Conservation (phyloP, 2,797 vertebrate species). For the Vultur gryphus region DNA sequence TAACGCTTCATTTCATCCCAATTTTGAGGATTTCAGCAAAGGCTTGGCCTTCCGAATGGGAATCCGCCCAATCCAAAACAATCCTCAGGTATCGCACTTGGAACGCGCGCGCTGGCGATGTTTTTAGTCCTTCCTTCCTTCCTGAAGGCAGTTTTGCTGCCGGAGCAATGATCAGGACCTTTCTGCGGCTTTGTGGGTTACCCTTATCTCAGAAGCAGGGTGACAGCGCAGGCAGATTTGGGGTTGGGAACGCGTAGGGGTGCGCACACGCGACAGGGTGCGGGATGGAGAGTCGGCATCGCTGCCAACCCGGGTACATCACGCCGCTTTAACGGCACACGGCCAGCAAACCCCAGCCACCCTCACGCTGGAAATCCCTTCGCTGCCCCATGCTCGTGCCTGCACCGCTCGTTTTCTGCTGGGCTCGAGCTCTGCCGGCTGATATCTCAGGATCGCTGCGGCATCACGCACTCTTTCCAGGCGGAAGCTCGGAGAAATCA, state of each 20-base stretch:
- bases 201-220: background rate
- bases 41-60: background rate
- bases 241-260: background rate
- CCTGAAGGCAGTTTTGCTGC: background rate
- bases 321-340: rapidly evolving
- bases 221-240: background rate
- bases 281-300: background rate
- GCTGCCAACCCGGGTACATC: background rate
- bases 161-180: rapidly evolving
- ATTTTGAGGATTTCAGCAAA: background rate
- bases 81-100: background rate
- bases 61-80: background rate
- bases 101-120: rapidly evolving
- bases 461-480: background rate
- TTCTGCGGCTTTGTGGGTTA: background rate
- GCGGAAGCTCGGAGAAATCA: background rate
- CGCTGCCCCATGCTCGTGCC: background rate
- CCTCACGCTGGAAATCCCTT: background rate
- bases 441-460: background rate
- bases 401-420: background rate
- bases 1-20: background rate
- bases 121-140: background rate
- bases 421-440: background rate
- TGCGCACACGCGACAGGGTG: rapidly evolving
- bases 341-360: background rate